Base-by-base conservation (phyloP, 1,140 invertebrate genomes). In the Panonychus citri region DNA sequence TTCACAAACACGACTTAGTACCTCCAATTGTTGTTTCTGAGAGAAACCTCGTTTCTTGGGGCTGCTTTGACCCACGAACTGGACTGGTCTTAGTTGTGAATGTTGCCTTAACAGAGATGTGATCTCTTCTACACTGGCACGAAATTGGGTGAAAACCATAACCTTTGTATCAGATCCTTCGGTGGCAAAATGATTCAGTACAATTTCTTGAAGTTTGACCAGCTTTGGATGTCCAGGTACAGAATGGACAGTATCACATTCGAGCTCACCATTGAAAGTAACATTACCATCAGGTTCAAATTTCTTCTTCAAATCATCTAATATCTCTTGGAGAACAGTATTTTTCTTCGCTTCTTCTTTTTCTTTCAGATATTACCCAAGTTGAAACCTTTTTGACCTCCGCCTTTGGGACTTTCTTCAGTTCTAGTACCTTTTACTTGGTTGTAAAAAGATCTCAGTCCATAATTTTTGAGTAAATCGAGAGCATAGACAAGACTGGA, bases 71-170 rank as follows among this genome's bases (percentile, higher is more conserved):
- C 43, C 43, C 15, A 46, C 43, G 7, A 46, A 46, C 21, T 46
- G n/a, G 8, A 46, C 21, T 19, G 43, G 43, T 46, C 21, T 46
- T n/a, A 46, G 2, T 4, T 21, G 43, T 46, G 8, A 1, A 19
- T 46, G 43, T 21, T 19, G 43, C 10, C 21, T 8, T 8, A 95
- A 70, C 60, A 90, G 67, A 28, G 81, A 76, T 61, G 80, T 81
- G 7, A 91, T 83, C 72, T 95, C 80, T 62, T 78, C 77, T 0
- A 91, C 89, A 65, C 82, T 88, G 65, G 93, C 85, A 63, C 86
- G 75, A 67, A 85, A 94, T 76, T 91, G 78, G 60, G 72, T 68
- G 57, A 72, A 71, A 34, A 80, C 70, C 66, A 74, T 74, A 25
- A 73, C 66, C 57, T 71, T 57, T 13, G 70, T 71, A 7, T 63